phyloP scores from a whole-genome alignment of 2,797 vertebrate species.

The Spheniscus humboldti region DNA sequence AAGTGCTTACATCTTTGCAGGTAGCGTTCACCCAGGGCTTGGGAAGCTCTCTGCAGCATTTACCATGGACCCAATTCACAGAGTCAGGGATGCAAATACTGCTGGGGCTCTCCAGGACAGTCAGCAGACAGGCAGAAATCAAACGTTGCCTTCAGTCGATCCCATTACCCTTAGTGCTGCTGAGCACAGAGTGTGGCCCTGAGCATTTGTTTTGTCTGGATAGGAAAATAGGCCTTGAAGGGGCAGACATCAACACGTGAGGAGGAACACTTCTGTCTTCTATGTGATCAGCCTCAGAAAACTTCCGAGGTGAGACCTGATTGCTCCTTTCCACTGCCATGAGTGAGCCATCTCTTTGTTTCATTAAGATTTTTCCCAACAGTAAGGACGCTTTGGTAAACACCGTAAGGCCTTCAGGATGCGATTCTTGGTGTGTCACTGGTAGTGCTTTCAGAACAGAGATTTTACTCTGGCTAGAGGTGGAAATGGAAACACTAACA shows the following conservation, averaged over 20 bases:
- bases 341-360: not conserved
- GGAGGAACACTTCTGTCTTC: not conserved
- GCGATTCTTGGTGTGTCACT: not conserved
- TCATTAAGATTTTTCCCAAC: not conserved
- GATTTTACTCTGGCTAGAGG: not conserved
- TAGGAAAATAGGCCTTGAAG: not conserved
- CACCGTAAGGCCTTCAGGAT: not conserved
- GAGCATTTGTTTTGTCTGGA: not conserved
- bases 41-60: not conserved
- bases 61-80: not conserved
- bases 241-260: not conserved
- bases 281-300: not conserved
- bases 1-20: not conserved
- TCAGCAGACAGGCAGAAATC: not conserved
- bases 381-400: not conserved
- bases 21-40: not conserved
- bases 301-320: not conserved
- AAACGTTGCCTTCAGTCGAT: rapidly evolving
- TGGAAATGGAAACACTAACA: not conserved
- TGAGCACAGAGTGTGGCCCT: not conserved
- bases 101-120: not conserved
- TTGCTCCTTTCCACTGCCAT: not conserved
- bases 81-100: not conserved
- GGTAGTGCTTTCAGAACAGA: not conserved
- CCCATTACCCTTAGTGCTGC: not conserved